Base-by-base conservation (phyloP, 1,140 invertebrate genomes). In the Musca vetustissima region DNA sequence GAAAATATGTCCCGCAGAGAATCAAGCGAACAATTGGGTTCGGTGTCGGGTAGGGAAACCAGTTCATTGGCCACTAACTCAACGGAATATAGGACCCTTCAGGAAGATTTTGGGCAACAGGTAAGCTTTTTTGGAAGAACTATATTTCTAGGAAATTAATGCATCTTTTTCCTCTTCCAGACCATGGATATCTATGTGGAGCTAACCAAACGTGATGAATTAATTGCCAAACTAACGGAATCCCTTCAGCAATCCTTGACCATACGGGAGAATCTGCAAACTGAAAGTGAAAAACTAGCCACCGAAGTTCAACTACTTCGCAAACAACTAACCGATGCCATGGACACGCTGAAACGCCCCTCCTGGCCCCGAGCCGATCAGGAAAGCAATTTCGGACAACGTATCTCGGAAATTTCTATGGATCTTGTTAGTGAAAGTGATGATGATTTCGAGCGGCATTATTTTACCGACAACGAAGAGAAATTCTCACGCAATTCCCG, bases 251-350 rank as follows among this genome's bases (percentile, higher is more conserved):
- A 88, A 69, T 86, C 87, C 1, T 79, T 88, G 11, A 76, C 80
- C 1, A 85, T 90, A 53, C 83, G 86, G 22, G 85, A 87, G 47
- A 83, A 88, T 43, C 80, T 91, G 8, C 87, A 86, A 73, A 73
- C 76, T 36, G 88, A 90, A 52, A 85, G 89, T 28, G 84, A 87
- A 1, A 81, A 85, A 52, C 86, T 91, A 1, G 85, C 84, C 57
- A 83, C 84, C 1, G 89, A 92, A 75, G 86, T 91, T 17, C 83
- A 86, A 1, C 81, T 86, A 15, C 73, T 91, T 17, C 87, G 89
- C 28, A 84, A 87, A 68, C 81, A 85, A 55, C 77, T 89, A 0
- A 85, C 83, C 21, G 86, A 89, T 64, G 84, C 83, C 1, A 79
- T 88, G 0, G 75, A 76, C 67, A 80, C 53, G 57, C 79, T 49